Percentiles rank a stretch among this genome's conserved stretches.
Evolutionary conservation across 2,797 vertebrate species (phyloP).

Genomic region (Petrocephalus schoutedeni): DNA sequence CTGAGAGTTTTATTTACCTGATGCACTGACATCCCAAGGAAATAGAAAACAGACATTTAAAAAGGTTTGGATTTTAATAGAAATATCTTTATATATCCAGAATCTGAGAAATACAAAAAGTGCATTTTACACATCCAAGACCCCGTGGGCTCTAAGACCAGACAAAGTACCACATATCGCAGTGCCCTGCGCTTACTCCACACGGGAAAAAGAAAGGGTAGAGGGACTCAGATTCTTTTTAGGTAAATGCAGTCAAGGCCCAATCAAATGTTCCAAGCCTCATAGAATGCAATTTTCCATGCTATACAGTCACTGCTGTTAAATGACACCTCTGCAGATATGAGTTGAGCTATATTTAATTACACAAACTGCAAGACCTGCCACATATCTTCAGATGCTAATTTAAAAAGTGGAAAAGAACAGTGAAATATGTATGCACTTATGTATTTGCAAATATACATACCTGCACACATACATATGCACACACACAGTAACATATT

Average conservation of each 20-base stretch:
- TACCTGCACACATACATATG: background rate
- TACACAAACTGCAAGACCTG: slow-evolving; percentile 29
- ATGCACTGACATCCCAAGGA: slow-evolving; percentile 62
- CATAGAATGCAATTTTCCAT: slow-evolving; percentile 55
- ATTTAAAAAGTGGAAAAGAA: slow-evolving; percentile 30
- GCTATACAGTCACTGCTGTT: slow-evolving; percentile 51
- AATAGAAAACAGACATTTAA: slow-evolving; percentile 60
- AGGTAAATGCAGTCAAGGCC: slow-evolving; percentile 57
- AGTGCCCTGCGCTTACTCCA: slow-evolving; percentile 49
- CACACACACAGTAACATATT: background rate
- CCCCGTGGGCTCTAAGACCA: slow-evolving; percentile 46
- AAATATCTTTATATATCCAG: slow-evolving; percentile 47
- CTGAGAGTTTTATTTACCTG: background rate
- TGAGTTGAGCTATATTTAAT: slow-evolving; percentile 44
- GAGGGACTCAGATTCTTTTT: slow-evolving; percentile 41
- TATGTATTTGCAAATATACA: slow-evolving; percentile 6
- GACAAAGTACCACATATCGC: slow-evolving; percentile 46
- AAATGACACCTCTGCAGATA: slow-evolving; percentile 33
- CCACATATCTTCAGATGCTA: slow-evolving; percentile 29
- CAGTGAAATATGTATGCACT: background rate
- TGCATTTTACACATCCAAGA: slow-evolving; percentile 64
- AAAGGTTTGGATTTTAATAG: slow-evolving; percentile 64
- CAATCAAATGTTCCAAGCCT: slow-evolving; percentile 57
- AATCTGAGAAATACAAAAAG: slow-evolving; percentile 73
- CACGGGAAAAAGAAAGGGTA: slow-evolving; percentile 52